Evolutionary conservation across 2,113 vertebrate genomes (phyloP), one percentile per base, ranked within the genome.

Genomic region (Cheilinus undulatus): DNA sequence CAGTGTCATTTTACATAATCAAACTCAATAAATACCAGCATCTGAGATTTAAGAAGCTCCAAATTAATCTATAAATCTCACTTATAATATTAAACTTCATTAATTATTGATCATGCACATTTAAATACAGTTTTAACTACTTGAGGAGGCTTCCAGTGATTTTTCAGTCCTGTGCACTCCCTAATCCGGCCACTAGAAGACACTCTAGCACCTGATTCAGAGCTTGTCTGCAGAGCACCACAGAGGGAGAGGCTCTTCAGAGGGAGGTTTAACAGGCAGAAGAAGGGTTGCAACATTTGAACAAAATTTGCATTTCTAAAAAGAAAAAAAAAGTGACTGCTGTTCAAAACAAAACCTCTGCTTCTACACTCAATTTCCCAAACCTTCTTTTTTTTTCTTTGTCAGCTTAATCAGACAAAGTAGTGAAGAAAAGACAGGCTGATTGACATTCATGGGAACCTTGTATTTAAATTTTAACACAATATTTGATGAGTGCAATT

Each of bases 171-270:
- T 0, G 22, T 59, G 54, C 48, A 64, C 22, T 77, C 24, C 66
- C 36, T 5, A 1, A 8, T 48, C 1, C 17, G 22, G 49, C 82
- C 88, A 83, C 67, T 46, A 28, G 40, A 62, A 68, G 71, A 79
- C 65, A 22, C 76, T 84, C 40, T 19, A 40, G 70, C 58, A 65
- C 75, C 58, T 78, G 62, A 24, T 26, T 65, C 24, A 28, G 28
- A 59, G 62, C 40, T 32, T 12, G 12, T 54, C 3, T 49, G 30
- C 32, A 50, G 34, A 2, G 20, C 22, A 8, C n/a, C 54, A 23
- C 19, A 64, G 51, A 32, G 34, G 45, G 36, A 73, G 59, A 70
- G 40, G 27, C 57, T 9, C 65, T 77, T 60, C 0, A 24, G 13
- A 46, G n/a, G 40, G 34, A 53, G 52, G 40, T 72, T 30, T 27